phyloP scores from a whole-genome alignment of 2,797 vertebrate genomes.

The Basileuterus tristriatus region DNA sequence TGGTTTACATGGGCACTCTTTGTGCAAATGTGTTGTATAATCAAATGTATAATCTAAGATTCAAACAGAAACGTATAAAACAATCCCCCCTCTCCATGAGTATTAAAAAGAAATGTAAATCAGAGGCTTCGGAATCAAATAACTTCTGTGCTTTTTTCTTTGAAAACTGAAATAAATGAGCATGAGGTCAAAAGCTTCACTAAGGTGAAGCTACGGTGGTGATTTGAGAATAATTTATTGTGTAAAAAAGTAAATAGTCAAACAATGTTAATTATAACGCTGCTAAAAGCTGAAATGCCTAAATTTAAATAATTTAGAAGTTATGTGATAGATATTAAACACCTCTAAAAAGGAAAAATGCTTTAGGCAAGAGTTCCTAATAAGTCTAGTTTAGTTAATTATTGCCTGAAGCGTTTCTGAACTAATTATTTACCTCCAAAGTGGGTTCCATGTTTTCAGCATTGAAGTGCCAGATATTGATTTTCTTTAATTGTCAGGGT shows the following conservation, averaged over 20 bases:
- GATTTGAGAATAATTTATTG: conserved; percentile 32
- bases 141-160: not conserved
- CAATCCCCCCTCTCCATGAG: not conserved
- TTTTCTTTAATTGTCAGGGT: conserved; percentile 50
- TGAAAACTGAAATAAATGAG: not conserved
- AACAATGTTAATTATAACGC: conserved; percentile 53
- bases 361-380: conserved; percentile 51
- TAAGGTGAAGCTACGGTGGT: not conserved
- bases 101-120: not conserved
- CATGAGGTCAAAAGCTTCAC: not conserved
- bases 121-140: not conserved
- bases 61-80: not conserved
- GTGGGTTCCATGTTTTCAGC: conserved; percentile 9
- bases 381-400: conserved; percentile 65
- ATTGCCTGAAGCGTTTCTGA: conserved; percentile 49
- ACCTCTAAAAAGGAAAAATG: conserved; percentile 55
- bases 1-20: not conserved
- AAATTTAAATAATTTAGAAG: conserved; percentile 58
- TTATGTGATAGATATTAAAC: conserved; percentile 52
- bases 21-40: not conserved
- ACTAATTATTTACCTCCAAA: conserved; percentile 59
- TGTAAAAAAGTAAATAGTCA: not conserved
- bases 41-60: not conserved
- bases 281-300: conserved; percentile 29
- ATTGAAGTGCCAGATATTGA: conserved; percentile 50